Conservation (phyloP, 2,113 vertebrate genomes). For the Xenopus borealis region DNA sequence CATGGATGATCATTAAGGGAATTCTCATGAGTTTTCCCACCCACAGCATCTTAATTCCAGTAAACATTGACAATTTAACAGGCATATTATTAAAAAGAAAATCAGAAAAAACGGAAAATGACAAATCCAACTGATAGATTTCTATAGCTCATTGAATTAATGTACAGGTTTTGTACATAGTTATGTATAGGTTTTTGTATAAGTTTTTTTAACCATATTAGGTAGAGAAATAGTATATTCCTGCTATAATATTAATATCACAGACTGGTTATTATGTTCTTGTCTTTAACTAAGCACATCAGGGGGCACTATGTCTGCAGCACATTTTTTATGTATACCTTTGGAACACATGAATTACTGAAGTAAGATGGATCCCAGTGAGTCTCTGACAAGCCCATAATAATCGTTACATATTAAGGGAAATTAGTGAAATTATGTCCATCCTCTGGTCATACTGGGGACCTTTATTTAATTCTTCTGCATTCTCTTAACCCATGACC, state of each 20-base stretch:
- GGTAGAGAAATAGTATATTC: neutral
- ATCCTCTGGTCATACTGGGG: constrained; percentile 57
- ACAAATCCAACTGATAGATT: too few relatives aligned
- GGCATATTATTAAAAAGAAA: too few relatives aligned
- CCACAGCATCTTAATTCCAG: too few relatives aligned
- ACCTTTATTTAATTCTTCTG: constrained; percentile 47
- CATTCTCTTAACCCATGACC: constrained; percentile 10
- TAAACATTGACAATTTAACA: too few relatives aligned
- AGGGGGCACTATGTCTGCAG: constrained; percentile 18
- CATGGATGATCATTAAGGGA: too few relatives aligned
- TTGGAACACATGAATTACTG: constrained; percentile 40
- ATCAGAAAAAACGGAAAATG: too few relatives aligned
- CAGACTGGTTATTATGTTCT: constrained; percentile 51
- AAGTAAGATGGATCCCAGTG: constrained; percentile 34
- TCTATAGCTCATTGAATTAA: too few relatives aligned
- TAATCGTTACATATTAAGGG: constrained; percentile 66
- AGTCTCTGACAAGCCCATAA: constrained; percentile 42
- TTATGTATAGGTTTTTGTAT: too few relatives aligned
- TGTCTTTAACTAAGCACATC: constrained; percentile 47
- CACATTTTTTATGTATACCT: constrained; percentile 20
- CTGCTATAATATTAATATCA: constrained; percentile 49
- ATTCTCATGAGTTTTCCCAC: too few relatives aligned
- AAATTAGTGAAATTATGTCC: constrained; percentile 77
- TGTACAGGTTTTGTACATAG: too few relatives aligned
- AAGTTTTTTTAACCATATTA: too few relatives aligned